Evolutionary conservation across 2,888 invertebrate species (phyloP).

Genomic region (Galerucella calmariensis): DNA sequence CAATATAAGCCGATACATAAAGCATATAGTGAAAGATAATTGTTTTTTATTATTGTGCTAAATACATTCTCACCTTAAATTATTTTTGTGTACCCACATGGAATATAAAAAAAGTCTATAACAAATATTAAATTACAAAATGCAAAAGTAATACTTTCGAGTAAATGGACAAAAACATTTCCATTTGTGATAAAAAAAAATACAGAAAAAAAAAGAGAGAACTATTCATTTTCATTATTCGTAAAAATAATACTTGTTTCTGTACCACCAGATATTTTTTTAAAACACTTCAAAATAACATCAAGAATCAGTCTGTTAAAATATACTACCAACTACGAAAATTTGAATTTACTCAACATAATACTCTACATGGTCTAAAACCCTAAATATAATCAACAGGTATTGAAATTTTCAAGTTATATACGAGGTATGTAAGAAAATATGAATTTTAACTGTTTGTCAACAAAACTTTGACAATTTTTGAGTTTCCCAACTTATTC

Average conservation of each 20-base stretch:
- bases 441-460: too few species aligned
- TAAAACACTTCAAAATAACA: conserved; percentile 29
- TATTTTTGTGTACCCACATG: conserved; percentile 27
- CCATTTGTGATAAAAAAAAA: conserved; percentile 11
- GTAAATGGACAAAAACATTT: conserved; percentile 6
- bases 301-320: conserved; percentile 24
- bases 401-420: too few species aligned
- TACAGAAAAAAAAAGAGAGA: conserved; percentile 17
- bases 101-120: conserved; percentile 20
- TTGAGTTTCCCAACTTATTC: too few species aligned
- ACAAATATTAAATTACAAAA: conserved; percentile 18
- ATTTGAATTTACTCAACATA: too few species aligned
- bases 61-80: conserved; percentile 27
- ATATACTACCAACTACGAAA: conserved; percentile 10
- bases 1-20: conserved; percentile 33
- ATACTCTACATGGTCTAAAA: too few species aligned
- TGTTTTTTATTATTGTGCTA: conserved; percentile 23
- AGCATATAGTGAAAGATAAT: conserved; percentile 20
- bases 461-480: too few species aligned
- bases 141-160: conserved; percentile 21
- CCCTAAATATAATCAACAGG: too few species aligned
- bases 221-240: conserved; percentile 35
- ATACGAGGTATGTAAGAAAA: too few species aligned
- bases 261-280: conserved; percentile 20
- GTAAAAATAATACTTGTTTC: conserved; percentile 23